Conservation (phyloP, 1,140 invertebrate species). For the Sminthurides bifidus region DNA sequence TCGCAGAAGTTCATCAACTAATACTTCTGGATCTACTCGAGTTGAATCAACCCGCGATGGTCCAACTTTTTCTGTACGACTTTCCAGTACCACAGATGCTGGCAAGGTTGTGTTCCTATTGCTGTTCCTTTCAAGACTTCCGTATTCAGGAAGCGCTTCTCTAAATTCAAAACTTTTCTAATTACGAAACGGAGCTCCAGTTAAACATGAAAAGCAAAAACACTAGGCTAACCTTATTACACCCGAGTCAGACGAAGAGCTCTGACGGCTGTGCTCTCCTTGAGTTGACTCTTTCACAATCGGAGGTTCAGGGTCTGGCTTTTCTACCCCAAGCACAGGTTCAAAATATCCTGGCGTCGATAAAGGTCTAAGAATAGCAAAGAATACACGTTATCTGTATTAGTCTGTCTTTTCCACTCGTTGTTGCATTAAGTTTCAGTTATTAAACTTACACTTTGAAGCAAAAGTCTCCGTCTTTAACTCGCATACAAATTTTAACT, state of each 20-base stretch:
- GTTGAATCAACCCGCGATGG: constrained; percentile 39
- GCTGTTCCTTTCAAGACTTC: constrained; percentile 27
- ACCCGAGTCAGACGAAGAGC: constrained; percentile 66
- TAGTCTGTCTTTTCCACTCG: not conserved
- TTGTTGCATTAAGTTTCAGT: not conserved
- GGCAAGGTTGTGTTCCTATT: constrained; percentile 27
- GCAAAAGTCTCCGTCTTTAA: constrained; percentile 86
- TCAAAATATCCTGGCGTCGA: constrained; percentile 26
- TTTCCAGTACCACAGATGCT: constrained; percentile 18
- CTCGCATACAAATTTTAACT: constrained; percentile 80
- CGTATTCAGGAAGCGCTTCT: constrained; percentile 25
- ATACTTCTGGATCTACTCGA: constrained; percentile 68
- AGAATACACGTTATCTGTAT: not conserved
- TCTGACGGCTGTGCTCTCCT: constrained; percentile 71
- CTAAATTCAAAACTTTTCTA: constrained; percentile 9
- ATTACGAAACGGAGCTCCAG: not conserved
- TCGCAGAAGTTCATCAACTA: constrained; percentile 79
- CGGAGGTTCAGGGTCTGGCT: constrained; percentile 18
- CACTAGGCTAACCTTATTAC: constrained; percentile 70
- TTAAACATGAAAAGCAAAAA: not conserved
- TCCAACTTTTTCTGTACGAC: constrained; percentile 28
- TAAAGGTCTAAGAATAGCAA: constrained; percentile 13
- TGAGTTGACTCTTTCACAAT: constrained; percentile 43
- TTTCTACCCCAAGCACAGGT: constrained; percentile 16
- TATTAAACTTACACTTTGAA: constrained; percentile 87